These are phyloP conservation scores for Megaceryle maxima DNA, from an alignment of 2,113 vertebrate genomes.

Conservation along the genomic window DNA sequence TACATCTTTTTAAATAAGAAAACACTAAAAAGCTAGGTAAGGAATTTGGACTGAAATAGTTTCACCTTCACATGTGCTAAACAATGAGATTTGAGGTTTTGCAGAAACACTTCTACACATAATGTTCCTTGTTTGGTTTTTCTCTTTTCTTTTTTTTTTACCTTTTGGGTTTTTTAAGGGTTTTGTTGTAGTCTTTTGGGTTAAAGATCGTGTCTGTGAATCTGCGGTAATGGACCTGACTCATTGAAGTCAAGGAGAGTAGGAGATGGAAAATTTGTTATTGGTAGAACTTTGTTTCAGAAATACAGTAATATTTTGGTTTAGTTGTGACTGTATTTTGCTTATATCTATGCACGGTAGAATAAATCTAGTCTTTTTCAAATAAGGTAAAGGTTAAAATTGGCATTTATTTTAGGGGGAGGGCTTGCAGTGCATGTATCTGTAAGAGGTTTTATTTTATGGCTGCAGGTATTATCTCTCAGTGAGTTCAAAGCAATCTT, in stretches of 20 bases:
- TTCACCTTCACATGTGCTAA: neutral
- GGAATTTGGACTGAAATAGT: neutral
- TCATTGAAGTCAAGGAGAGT: neutral
- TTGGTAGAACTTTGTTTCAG: neutral
- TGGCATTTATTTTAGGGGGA: neutral
- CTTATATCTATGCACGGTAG: neutral
- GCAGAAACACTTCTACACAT: neutral
- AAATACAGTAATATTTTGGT: neutral
- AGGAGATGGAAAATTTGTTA: neutral
- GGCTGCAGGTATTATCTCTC: neutral
- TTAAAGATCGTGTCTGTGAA: neutral
- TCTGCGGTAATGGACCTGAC: neutral
- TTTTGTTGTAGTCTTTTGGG: neutral
- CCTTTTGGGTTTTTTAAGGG: neutral
- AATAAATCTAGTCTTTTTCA: slow-evolving; percentile 13
- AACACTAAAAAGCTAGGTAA: neutral
- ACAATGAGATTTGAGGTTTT: neutral
- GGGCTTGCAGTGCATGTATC: neutral
- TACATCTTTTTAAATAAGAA: neutral
- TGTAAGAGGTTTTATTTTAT: neutral
- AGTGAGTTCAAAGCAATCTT: neutral
- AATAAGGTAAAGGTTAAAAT: slow-evolving; percentile 39
- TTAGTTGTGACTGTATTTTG: neutral
- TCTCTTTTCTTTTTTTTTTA: neutral
- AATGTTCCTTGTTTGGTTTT: neutral